Conservation (phyloP, 2,797 vertebrate genomes). For the Toxotes lorentzi region DNA sequence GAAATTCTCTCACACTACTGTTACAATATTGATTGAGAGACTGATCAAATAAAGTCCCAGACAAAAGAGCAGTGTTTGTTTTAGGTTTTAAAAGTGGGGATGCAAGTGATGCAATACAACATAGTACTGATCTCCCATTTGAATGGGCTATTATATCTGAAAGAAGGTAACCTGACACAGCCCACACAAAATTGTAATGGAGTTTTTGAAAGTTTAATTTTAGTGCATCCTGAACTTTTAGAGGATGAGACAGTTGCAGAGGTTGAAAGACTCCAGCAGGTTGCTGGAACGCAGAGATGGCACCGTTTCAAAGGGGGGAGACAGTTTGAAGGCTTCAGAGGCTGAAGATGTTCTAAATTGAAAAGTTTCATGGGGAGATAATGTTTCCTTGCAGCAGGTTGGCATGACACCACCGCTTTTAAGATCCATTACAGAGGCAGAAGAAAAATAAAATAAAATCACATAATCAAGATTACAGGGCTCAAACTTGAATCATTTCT, state of each 20-base stretch:
- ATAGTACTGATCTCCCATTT: neutral
- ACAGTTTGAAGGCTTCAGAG: constrained; percentile 27
- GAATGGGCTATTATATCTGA: neutral
- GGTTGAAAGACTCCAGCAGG: constrained; percentile 17
- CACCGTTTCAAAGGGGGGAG: constrained; percentile 28
- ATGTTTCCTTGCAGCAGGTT: constrained; percentile 27
- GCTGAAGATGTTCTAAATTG: constrained; percentile 28
- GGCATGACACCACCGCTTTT: constrained; percentile 20
- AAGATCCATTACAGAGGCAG: constrained; percentile 8
- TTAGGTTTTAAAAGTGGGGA: neutral
- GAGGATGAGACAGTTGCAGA: neutral
- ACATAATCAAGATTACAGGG: neutral
- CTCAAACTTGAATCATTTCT: constrained; percentile 2
- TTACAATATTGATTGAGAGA: neutral
- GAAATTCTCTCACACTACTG: neutral
- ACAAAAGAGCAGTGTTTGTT: neutral
- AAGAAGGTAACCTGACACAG: neutral
- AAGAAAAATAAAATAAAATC: neutral
- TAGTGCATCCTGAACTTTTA: constrained; percentile 9
- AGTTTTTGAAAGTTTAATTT: constrained; percentile 3
- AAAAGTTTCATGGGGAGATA: constrained; percentile 44
- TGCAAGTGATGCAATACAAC: neutral
- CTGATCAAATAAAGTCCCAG: neutral
- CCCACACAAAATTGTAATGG: neutral
- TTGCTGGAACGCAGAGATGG: neutral